These are phyloP conservation scores for Meiosimyza platycephala DNA, from an alignment of 2,888 invertebrate species.

Conservation along the genomic window DNA sequence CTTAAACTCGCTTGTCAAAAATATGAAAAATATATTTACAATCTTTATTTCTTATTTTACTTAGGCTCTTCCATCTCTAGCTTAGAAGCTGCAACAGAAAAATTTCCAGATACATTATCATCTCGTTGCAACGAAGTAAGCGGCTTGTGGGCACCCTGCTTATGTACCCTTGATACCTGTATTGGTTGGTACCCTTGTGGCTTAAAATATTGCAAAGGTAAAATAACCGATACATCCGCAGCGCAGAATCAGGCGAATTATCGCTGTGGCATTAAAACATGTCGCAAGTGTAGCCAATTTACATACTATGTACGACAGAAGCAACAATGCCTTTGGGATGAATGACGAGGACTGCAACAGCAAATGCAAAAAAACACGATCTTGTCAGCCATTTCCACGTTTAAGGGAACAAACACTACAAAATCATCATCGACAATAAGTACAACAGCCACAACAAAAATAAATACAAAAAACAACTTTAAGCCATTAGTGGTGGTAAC, in stretches of 20 bases:
- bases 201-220: conserved; percentile 92
- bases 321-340: conserved; percentile 84
- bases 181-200: conserved; percentile 97
- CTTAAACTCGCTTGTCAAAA: not conserved
- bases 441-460: conserved; percentile 42
- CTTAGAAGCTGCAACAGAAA: conserved; percentile 78
- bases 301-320: conserved; percentile 87
- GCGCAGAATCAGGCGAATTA: conserved; percentile 75
- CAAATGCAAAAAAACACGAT: conserved; percentile 24
- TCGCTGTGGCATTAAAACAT: conserved; percentile 96
- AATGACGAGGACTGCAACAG: conserved; percentile 70
- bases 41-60: conserved; percentile 2
- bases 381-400: conserved; percentile 3
- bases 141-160: conserved; percentile 79
- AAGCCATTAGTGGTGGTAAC: conserved; percentile 3
- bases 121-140: conserved; percentile 76
- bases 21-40: not conserved
- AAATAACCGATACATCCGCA: conserved; percentile 70
- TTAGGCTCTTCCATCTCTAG: conserved; percentile 78
- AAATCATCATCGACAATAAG: conserved; percentile 7
- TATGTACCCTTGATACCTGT: conserved; percentile 87
- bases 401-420: conserved; percentile 41
- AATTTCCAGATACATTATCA: conserved; percentile 72
- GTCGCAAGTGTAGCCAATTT: conserved; percentile 89
- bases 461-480: conserved; percentile 24